phyloP scores from a whole-genome alignment of 1,140 invertebrate genomes.

The Conopomorpha cramerella region DNA sequence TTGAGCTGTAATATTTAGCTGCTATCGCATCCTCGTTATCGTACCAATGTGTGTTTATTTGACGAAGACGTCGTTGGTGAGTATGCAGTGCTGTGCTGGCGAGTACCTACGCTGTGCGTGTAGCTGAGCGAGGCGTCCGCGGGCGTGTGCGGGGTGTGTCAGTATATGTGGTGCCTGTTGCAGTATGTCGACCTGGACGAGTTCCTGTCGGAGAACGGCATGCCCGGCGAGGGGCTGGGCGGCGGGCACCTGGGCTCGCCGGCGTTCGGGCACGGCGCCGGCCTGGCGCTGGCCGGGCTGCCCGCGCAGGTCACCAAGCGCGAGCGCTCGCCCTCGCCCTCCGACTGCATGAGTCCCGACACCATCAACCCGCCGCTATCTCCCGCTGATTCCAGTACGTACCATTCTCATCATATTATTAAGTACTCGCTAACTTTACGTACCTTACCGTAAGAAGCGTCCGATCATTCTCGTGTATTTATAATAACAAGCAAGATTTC shows the following conservation, averaged over 20 bases:
- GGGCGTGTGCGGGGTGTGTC: constrained; percentile 10
- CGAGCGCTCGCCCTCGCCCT: constrained; percentile 80
- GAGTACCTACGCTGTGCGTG: constrained; percentile 1
- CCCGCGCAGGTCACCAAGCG: constrained; percentile 69
- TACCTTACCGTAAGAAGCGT: too few relatives aligned
- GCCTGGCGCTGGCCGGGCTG: constrained; percentile 61
- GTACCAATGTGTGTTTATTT: too few relatives aligned
- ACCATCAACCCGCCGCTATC: constrained; percentile 81
- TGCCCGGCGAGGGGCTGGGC: constrained; percentile 76
- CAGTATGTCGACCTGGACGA: constrained; percentile 96
- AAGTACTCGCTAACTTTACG: too few relatives aligned
- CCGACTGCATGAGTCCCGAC: constrained; percentile 83
- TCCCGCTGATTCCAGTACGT: constrained; percentile 84
- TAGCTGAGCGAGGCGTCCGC: constrained; percentile 4
- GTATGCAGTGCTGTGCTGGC: not conserved
- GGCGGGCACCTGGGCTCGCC: constrained; percentile 63
- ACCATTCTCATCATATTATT: constrained; percentile 7
- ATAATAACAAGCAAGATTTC: too few relatives aligned
- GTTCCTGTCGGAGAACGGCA: constrained; percentile 92
- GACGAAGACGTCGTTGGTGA: not conserved
- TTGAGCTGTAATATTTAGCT: too few relatives aligned
- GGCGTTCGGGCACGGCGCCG: constrained; percentile 57
- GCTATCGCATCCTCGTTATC: too few relatives aligned
- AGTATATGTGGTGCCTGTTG: constrained; percentile 34
- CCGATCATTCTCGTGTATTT: too few relatives aligned